Evolutionary conservation across 2,113 vertebrate species (phyloP).

Genomic region (Tragulus kanchil): DNA sequence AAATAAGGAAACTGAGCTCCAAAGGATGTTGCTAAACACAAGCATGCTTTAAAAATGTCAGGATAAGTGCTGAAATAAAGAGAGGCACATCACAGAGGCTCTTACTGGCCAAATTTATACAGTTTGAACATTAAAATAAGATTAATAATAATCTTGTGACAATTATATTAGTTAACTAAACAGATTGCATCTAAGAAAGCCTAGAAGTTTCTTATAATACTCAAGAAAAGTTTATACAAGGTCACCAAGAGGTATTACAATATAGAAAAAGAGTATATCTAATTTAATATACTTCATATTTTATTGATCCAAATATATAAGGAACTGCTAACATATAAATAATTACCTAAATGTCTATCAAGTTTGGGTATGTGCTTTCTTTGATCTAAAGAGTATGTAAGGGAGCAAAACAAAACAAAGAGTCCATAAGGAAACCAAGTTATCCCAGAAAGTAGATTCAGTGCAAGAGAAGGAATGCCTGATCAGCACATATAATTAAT

Average conservation of each 20-base stretch:
- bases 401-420: neutral
- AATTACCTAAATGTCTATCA: conserved; percentile 44
- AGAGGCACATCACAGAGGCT: neutral
- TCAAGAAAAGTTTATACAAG: neutral
- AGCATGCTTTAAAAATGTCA: neutral
- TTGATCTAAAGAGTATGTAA: neutral
- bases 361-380: neutral
- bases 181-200: neutral
- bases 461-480: neutral
- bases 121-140: neutral
- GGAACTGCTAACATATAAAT: neutral
- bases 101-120: neutral
- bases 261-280: neutral
- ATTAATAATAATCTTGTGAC: neutral
- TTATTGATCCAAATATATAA: conserved; percentile 33
- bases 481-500: conserved; percentile 57
- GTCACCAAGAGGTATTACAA: neutral
- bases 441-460: neutral
- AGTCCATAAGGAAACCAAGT: neutral
- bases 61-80: neutral
- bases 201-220: neutral
- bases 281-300: conserved; percentile 36
- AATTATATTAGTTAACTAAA: neutral
- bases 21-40: neutral
- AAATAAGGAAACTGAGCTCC: neutral